These are phyloP conservation scores for Nomia melanderi DNA, from an alignment of 1,140 invertebrate genomes.

Conservation along the genomic window DNA sequence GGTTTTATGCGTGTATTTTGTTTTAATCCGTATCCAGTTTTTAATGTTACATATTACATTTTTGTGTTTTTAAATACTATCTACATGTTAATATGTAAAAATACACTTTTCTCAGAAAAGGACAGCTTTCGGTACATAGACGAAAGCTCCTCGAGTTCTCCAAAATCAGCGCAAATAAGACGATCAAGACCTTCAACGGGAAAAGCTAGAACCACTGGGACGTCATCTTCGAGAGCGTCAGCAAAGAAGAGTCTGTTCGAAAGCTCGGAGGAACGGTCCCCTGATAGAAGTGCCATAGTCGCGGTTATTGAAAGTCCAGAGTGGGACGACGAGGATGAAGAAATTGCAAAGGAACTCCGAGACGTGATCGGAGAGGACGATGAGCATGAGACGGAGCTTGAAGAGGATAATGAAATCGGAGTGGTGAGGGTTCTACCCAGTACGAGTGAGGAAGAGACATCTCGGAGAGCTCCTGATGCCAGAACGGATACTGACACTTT, in stretches of 20 bases:
- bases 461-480: slow-evolving; percentile 36
- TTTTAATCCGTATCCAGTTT: too few relatives aligned
- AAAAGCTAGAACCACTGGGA: slow-evolving; percentile 56
- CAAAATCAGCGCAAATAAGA: slow-evolving; percentile 54
- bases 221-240: slow-evolving; percentile 37
- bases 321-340: slow-evolving; percentile 76
- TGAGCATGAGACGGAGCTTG: slow-evolving; percentile 69
- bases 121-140: slow-evolving; percentile 69
- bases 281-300: slow-evolving; percentile 76
- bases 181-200: slow-evolving; percentile 71
- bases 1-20: too few relatives aligned
- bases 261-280: slow-evolving; percentile 75
- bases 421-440: slow-evolving; percentile 75
- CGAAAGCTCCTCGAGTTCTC: slow-evolving; percentile 73
- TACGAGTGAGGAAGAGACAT: slow-evolving; percentile 76
- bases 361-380: slow-evolving; percentile 66
- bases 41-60: too few relatives aligned
- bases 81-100: too few relatives aligned
- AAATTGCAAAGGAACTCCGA: slow-evolving; percentile 74
- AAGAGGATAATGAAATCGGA: slow-evolving; percentile 71
- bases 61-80: too few relatives aligned
- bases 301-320: slow-evolving; percentile 79
- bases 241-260: slow-evolving; percentile 66
- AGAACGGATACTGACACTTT: slow-evolving; percentile 68
- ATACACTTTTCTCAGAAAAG: slow-evolving; percentile 23